Evolutionary conservation across 1,140 invertebrate species (phyloP).

Genomic region (Capitella teleta): DNA sequence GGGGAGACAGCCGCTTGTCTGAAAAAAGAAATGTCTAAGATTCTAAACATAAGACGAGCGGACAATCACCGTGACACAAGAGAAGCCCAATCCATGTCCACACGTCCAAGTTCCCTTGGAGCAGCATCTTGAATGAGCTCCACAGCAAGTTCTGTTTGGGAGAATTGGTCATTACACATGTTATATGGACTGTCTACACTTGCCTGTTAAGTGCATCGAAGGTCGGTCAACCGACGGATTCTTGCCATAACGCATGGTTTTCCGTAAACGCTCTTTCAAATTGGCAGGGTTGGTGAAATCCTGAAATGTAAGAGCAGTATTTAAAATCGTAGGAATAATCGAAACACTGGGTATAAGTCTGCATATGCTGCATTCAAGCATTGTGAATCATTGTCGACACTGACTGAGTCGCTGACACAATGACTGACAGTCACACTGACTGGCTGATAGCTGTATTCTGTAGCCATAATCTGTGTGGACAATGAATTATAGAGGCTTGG

Average conservation of each 20-base stretch:
- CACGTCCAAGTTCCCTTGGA: conserved; percentile 58
- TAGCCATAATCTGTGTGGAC: too few species aligned
- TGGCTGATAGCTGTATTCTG: too few species aligned
- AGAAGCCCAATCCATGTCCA: conserved; percentile 68
- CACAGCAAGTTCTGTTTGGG: conserved; percentile 62
- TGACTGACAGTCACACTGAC: too few species aligned
- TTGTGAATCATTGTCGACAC: too few species aligned
- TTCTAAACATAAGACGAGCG: not conserved
- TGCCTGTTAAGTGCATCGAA: conserved; percentile 68
- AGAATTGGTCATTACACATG: not conserved
- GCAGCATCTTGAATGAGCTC: conserved; percentile 65
- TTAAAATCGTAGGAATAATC: too few species aligned
- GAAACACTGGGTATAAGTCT: too few species aligned
- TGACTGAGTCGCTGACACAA: too few species aligned
- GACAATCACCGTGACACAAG: conserved; percentile 49
- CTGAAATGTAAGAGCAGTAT: too few species aligned
- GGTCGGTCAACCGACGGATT: conserved; percentile 57
- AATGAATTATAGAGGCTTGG: too few species aligned
- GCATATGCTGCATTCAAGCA: too few species aligned
- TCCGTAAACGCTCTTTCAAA: too few species aligned
- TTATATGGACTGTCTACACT: conserved; percentile 15
- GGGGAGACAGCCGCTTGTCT: conserved; percentile 73
- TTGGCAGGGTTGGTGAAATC: too few species aligned
- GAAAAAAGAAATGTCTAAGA: conserved; percentile 5
- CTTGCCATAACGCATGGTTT: conserved; percentile 75